phyloP scores from a whole-genome alignment of 2,113 vertebrate species.

The Chiloscyllium plagiosum region DNA sequence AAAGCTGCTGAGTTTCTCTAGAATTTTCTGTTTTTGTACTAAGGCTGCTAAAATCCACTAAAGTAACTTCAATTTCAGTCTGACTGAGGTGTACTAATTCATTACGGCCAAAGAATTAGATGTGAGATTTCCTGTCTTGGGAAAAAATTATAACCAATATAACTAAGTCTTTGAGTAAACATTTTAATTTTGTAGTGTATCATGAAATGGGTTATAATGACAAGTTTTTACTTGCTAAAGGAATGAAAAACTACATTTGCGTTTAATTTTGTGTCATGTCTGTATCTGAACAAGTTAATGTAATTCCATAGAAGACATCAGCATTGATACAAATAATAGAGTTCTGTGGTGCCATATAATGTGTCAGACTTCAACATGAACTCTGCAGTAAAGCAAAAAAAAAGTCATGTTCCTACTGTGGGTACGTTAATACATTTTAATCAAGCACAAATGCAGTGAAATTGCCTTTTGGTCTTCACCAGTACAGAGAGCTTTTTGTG shows the following conservation, averaged over 20 bases:
- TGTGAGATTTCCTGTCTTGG: not conserved
- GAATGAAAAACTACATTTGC: not conserved
- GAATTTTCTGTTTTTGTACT: not conserved
- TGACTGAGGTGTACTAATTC: not conserved
- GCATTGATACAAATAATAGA: not conserved
- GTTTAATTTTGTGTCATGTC: not conserved
- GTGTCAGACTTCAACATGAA: not conserved
- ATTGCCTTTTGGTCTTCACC: slow-evolving; percentile 28
- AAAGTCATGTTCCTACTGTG: slow-evolving; percentile 10
- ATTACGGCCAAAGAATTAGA: not conserved
- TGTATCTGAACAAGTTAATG: not conserved
- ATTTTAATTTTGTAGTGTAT: not conserved
- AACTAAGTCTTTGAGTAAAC: not conserved
- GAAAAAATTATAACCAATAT: not conserved
- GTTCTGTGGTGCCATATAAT: not conserved
- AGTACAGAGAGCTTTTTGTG: slow-evolving; percentile 31
- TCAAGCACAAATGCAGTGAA: slow-evolving; percentile 32
- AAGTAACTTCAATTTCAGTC: not conserved
- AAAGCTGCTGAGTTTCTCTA: too few relatives aligned
- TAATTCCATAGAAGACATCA: not conserved
- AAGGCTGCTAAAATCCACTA: not conserved
- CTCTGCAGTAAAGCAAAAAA: not conserved
- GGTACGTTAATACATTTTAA: slow-evolving; percentile 31
- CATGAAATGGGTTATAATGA: not conserved
- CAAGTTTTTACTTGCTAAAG: not conserved